Evolutionary conservation across 2,113 vertebrate genomes (phyloP).

Genomic region (Sebastes fasciatus): DNA sequence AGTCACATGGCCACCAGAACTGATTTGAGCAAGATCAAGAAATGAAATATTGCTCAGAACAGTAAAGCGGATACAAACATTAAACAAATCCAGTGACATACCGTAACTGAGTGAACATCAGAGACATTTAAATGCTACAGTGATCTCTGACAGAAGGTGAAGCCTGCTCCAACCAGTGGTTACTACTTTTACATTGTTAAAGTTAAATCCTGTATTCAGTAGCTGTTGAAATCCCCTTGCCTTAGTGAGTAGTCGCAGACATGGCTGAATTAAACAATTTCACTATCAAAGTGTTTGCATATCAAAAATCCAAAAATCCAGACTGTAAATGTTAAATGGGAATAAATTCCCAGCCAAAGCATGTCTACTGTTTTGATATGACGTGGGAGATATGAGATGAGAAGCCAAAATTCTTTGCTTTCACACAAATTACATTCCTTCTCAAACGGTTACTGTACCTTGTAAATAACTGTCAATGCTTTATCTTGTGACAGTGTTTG

Average conservation of each 20-base stretch:
- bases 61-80: too few species aligned
- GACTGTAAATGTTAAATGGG: neutral
- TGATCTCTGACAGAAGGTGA: neutral
- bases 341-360: neutral
- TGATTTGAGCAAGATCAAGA: neutral
- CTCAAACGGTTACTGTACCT: neutral
- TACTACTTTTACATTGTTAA: neutral
- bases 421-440: neutral
- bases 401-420: neutral
- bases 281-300: neutral
- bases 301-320: neutral
- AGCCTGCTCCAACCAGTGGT: neutral
- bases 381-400: neutral
- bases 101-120: neutral
- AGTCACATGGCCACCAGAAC: neutral
- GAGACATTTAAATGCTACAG: neutral
- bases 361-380: neutral
- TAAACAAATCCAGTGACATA: neutral
- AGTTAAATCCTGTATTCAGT: neutral
- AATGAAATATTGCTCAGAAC: neutral
- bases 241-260: neutral
- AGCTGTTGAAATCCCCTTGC: neutral
- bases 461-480: neutral
- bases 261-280: neutral
- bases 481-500: conserved; percentile 88